Percentiles rank a stretch among this genome's conserved stretches.
Conservation (phyloP, 37 sponge, comb jelly and placozoan species). For the Ephydatia muelleri region DNA sequence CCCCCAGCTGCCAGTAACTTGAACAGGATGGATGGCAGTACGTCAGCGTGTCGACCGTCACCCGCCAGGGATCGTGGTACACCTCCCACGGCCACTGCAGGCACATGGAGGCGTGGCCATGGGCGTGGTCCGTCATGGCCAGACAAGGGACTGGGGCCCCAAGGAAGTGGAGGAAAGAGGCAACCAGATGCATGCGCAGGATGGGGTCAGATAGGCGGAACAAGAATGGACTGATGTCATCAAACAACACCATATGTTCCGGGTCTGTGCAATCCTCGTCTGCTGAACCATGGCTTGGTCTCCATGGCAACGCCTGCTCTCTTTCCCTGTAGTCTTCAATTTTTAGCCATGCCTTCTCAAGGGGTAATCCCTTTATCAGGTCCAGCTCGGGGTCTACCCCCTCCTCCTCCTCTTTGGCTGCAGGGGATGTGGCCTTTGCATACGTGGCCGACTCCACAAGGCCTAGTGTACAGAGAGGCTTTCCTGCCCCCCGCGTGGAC, state of each 20-base stretch:
- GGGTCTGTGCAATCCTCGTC: constrained; percentile 73
- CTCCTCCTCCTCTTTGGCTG: too few species aligned
- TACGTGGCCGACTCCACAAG: neutral
- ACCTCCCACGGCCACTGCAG: neutral
- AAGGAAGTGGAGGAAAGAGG: constrained; percentile 66
- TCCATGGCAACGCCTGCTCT: constrained; percentile 60
- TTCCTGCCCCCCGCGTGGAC: neutral
- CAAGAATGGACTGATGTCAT: constrained; percentile 64
- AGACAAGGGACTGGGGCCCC: constrained; percentile 35
- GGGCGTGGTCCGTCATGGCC: neutral
- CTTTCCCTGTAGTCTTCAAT: constrained; percentile 60
- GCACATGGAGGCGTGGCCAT: neutral
- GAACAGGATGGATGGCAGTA: neutral
- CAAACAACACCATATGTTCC: constrained; percentile 78
- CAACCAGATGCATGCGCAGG: constrained; percentile 46
- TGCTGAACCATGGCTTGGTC: too few species aligned
- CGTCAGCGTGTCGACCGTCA: neutral
- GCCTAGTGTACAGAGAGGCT: neutral
- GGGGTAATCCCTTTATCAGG: constrained; percentile 18
- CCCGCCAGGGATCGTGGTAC: neutral
- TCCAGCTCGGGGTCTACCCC: constrained; percentile 20
- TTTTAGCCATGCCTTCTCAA: constrained; percentile 64
- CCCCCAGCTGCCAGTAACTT: neutral
- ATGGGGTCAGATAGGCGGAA: constrained; percentile 44
- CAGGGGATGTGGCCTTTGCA: neutral